Evolutionary conservation across 35 echinoderm and acorn worm species (phyloP).

Genomic region (Anneissia japonica): DNA sequence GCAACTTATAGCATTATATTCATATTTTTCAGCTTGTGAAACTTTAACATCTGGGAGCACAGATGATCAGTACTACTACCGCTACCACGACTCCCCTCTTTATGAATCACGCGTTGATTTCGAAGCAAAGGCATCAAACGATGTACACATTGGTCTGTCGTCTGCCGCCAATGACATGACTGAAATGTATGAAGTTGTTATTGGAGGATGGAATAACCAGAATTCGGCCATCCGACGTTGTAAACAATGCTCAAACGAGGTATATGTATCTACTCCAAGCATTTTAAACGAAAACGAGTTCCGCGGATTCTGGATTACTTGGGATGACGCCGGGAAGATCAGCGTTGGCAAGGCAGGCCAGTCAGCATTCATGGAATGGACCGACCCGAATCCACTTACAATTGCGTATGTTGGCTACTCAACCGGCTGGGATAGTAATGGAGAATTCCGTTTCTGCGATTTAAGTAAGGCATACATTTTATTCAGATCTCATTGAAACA

Average conservation of each 20-base stretch:
- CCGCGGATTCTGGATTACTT: conserved; percentile 64
- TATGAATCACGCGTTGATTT: conserved; percentile 40
- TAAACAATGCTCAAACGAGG: conserved; percentile 10
- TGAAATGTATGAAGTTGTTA: conserved; percentile 68
- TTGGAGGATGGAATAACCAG: conserved; percentile 61
- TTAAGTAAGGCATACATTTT: conserved; percentile 30
- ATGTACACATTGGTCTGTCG: conserved; percentile 61
- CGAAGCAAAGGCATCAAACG: conserved; percentile 50
- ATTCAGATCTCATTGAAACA: background rate
- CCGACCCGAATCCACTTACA: conserved; percentile 46
- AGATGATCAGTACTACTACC: conserved; percentile 43
- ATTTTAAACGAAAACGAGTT: conserved; percentile 48
- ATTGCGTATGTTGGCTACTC: conserved; percentile 65
- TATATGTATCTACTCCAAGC: conserved; percentile 25
- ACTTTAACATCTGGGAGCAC: conserved; percentile 10
- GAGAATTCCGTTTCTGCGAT: conserved; percentile 59
- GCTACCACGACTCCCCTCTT: conserved; percentile 40
- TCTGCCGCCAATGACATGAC: conserved; percentile 9
- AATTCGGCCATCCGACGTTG: conserved; percentile 53
- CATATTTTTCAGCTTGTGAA: conserved; percentile 48
- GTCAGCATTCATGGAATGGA: conserved; percentile 52
- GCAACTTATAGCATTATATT: background rate
- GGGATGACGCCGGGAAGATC: conserved; percentile 42
- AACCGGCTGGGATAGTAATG: conserved; percentile 39
- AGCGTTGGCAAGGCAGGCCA: conserved; percentile 50